These are phyloP conservation scores for Calliopum simillimum DNA, from an alignment of 2,888 invertebrate species.

Conservation along the genomic window DNA sequence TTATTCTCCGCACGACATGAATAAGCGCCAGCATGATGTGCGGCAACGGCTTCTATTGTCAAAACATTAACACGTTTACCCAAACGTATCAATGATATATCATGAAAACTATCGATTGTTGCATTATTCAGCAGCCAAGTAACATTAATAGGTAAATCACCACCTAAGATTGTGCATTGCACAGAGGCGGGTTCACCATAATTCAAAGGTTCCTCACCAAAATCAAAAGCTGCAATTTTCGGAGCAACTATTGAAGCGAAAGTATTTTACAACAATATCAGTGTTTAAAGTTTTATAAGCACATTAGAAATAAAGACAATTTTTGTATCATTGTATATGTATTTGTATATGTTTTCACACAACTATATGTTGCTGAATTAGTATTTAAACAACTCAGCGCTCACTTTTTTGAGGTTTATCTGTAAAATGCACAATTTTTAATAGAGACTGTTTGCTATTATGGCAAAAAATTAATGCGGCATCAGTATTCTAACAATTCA, in stretches of 20 bases:
- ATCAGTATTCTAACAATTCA: background rate
- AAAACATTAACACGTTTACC: constrained; percentile 76
- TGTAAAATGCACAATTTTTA: too few relatives aligned
- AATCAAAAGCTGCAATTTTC: constrained; percentile 71
- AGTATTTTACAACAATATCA: background rate
- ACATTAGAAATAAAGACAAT: background rate
- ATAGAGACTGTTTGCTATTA: too few relatives aligned
- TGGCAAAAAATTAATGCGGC: too few relatives aligned
- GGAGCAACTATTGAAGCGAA: constrained; percentile 66
- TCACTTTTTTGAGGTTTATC: background rate
- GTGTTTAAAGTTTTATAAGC: background rate
- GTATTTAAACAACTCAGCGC: background rate
- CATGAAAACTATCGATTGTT: constrained; percentile 64
- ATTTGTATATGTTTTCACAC: too few relatives aligned
- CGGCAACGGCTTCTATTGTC: constrained; percentile 71
- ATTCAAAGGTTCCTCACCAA: constrained; percentile 73
- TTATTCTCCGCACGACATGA: constrained; percentile 77
- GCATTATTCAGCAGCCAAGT: constrained; percentile 71
- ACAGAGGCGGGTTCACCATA: constrained; percentile 73
- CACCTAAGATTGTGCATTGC: constrained; percentile 73
- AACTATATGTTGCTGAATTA: background rate
- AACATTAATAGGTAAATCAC: constrained; percentile 75
- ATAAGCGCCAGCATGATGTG: constrained; percentile 75
- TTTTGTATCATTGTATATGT: too few relatives aligned
- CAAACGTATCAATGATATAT: constrained; percentile 71